Conservation (phyloP, 1,140 invertebrate genomes). For the Bursaphelenchus mucronatus region DNA sequence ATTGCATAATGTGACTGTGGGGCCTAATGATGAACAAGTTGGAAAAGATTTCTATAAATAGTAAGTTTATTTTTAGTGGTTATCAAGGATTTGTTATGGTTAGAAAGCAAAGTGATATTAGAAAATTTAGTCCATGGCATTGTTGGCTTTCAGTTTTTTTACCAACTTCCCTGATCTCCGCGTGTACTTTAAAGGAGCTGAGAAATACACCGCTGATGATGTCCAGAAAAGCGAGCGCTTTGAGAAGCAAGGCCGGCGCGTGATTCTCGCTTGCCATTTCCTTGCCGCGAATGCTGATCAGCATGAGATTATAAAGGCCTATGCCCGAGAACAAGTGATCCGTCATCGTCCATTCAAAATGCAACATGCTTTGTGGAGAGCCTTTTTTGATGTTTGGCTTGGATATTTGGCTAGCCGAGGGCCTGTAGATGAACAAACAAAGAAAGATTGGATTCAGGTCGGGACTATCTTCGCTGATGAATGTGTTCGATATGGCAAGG, state of each 20-base stretch:
- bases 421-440: constrained; percentile 31
- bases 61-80: too few relatives aligned
- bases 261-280: constrained; percentile 39
- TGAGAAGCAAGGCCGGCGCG: constrained; percentile 43
- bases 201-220: constrained; percentile 45
- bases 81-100: too few relatives aligned
- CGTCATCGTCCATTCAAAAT: constrained; percentile 44
- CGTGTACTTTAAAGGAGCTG: constrained; percentile 47
- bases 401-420: constrained; percentile 33
- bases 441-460: constrained; percentile 37
- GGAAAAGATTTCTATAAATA: too few relatives aligned
- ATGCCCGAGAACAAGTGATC: constrained; percentile 42
- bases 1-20: too few relatives aligned
- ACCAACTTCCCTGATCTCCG: constrained; percentile 48
- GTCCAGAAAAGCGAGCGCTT: constrained; percentile 52
- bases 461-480: constrained; percentile 44
- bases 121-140: too few relatives aligned
- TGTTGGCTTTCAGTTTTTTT: constrained; percentile 25
- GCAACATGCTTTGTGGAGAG: constrained; percentile 35
- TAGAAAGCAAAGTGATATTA: too few relatives aligned
- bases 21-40: too few relatives aligned
- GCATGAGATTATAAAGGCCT: constrained; percentile 36
- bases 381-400: constrained; percentile 38
- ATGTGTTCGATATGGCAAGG: background rate
- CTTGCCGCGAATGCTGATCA: constrained; percentile 28